Evolutionary conservation across 2,797 vertebrate genomes (phyloP).

Genomic region (Pangasius djambal): DNA sequence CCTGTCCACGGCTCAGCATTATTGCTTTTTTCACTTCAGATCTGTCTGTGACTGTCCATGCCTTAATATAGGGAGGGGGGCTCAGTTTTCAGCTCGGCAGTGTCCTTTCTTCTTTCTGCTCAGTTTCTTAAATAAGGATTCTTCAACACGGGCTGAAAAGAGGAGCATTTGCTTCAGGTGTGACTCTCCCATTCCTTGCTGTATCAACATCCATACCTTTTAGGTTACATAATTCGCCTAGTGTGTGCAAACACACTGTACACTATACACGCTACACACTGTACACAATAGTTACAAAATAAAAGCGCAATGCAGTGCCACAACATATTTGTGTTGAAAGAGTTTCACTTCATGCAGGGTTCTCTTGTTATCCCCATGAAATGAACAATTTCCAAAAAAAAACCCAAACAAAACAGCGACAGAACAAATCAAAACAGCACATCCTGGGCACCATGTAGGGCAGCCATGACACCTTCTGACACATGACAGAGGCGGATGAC

Average conservation of each 20-base stretch:
- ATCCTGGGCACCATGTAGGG: constrained; percentile 26
- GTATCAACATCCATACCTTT: constrained; percentile 47
- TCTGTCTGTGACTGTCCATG: constrained; percentile 53
- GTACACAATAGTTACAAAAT: background rate
- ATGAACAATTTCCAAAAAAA: constrained; percentile 19
- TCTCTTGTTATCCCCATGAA: constrained; percentile 27
- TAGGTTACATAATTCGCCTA: constrained; percentile 8
- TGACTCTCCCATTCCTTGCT: constrained; percentile 78
- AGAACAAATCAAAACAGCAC: constrained; percentile 42
- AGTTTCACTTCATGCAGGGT: constrained; percentile 48
- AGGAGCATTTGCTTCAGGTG: constrained; percentile 99
- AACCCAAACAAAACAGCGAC: constrained; percentile 34
- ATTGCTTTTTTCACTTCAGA: constrained; percentile 46
- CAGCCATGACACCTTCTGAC: constrained; percentile 43
- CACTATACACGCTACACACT: background rate
- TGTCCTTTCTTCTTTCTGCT: constrained; percentile 45
- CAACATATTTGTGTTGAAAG: background rate
- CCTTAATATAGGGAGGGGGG: constrained; percentile 36
- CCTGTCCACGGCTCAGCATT: constrained; percentile 42
- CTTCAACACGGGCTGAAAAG: constrained; percentile 99
- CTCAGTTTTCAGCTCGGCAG: constrained; percentile 33
- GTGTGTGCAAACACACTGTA: constrained; percentile 2
- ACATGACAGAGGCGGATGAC: constrained; percentile 45
- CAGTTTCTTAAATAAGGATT: constrained; percentile 68
- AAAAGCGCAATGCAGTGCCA: constrained; percentile 13